A percentile compares a stretch with the other conserved stretches of the same genome.
phyloP scores from a whole-genome alignment of 1,140 invertebrate genomes.

The Heliconius hermathena region DNA sequence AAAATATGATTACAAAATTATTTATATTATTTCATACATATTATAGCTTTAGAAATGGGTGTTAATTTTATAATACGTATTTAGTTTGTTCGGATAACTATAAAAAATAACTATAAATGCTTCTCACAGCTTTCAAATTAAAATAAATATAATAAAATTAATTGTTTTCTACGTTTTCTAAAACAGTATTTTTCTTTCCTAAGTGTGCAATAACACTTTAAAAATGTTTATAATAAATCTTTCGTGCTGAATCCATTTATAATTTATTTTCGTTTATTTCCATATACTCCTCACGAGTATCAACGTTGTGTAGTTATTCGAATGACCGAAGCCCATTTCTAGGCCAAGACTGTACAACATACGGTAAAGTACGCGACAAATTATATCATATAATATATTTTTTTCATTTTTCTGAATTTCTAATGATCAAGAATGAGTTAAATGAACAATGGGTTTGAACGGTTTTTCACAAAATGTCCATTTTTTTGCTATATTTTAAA shows the following conservation, averaged over 20 bases:
- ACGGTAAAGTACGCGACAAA: neutral
- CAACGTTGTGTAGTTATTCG: neutral
- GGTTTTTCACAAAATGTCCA: neutral
- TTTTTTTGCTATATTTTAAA: neutral
- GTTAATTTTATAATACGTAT: neutral
- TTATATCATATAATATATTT: neutral
- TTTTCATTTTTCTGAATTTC: neutral
- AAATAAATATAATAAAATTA: too few relatives aligned
- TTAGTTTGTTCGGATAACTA: neutral
- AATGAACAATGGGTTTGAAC: constrained; percentile 5
- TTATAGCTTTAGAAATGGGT: neutral
- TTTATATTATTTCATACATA: neutral
- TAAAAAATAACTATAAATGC: neutral
- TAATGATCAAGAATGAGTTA: neutral
- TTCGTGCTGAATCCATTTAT: too few relatives aligned
- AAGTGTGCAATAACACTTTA: too few relatives aligned
- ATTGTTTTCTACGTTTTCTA: too few relatives aligned
- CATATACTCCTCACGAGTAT: neutral
- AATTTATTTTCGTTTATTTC: neutral
- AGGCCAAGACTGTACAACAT: neutral
- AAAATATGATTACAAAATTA: neutral
- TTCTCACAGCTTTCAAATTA: neutral
- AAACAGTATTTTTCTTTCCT: too few relatives aligned
- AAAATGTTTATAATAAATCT: too few relatives aligned
- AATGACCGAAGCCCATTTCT: neutral